Base-by-base conservation (phyloP, 2,888 invertebrate genomes). In the Eilema griseolum region DNA sequence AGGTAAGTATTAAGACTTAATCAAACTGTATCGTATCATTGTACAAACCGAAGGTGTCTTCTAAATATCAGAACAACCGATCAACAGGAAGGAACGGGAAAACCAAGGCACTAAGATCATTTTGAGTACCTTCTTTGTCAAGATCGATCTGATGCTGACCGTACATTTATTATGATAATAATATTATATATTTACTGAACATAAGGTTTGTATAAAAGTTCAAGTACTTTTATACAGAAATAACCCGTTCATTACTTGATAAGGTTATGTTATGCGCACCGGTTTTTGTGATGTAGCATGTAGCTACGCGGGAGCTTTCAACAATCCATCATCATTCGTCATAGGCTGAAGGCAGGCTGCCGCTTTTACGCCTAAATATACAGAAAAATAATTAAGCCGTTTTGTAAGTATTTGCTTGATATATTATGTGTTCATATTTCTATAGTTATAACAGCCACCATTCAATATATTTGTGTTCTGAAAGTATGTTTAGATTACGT, bases 301-400 rank as follows among this genome's bases (percentile, higher is more conserved):
- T 78, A 66, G 72, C 70, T 73, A 24, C 69, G 67, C 68, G 70
- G 62, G 60, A 71, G 70, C 74, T 85, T 86, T 85, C 73, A 84
- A 83, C 82, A 78, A 86, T 89, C 85, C 74, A 80, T 89, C 89
- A 89, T 86, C 85, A 87, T 89, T 83, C 86, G 82, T 89, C 89
- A 88, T 82, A 78, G 69, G 72, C 82, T 72, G 68, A 78, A 73
- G 78, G 80, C 52, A 10, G 52, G 20, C 52, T 78, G 70, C 78
- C 76, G 79, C 81, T 76, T 78, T 80, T 81, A 71, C 79, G 74
- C 74, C 76, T 75, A 80, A 82, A 83, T 75, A 81, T 80, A 76
- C 76, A 76, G 72, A 72, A 73, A 79, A 75, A 80, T 86, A 83
- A 83, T 85, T 86, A 83, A 77, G 77, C 31, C 68, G 71, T 71